Conservation (phyloP, 2,113 vertebrate genomes). For the Macroglossus sobrinus region DNA sequence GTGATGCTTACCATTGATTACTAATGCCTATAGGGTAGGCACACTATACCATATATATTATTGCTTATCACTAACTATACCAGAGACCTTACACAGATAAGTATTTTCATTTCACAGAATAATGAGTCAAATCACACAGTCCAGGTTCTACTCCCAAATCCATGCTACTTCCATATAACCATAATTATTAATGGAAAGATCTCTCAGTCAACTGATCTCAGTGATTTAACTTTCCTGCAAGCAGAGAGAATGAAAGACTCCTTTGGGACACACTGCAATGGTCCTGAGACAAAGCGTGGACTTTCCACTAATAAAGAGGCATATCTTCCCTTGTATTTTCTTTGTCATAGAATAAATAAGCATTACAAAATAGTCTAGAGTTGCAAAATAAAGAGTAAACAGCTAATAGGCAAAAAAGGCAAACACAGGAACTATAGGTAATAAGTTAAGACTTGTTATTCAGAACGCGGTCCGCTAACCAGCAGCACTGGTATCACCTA, state of each 20-base stretch:
- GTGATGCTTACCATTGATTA: background rate
- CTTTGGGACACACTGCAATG: background rate
- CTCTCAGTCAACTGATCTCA: background rate
- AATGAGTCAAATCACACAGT: background rate
- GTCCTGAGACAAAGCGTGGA: background rate
- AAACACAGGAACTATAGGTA: background rate
- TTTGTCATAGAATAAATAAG: background rate
- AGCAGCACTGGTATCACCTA: background rate
- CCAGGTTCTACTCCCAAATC: background rate
- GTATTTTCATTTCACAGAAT: slow-evolving; percentile 3
- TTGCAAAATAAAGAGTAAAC: background rate
- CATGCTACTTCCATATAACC: background rate
- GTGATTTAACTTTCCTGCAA: background rate
- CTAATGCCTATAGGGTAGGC: background rate
- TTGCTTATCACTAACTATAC: background rate
- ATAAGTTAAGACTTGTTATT: background rate
- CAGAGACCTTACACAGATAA: background rate
- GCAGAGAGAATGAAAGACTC: background rate
- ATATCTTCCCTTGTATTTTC: background rate
- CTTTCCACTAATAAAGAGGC: background rate
- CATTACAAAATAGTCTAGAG: slow-evolving; percentile 7
- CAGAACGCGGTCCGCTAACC: background rate
- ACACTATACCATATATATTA: background rate
- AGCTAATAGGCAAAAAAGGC: background rate
- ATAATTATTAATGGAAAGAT: background rate